Evolutionary conservation across 2,888 invertebrate genomes (phyloP).

Genomic region (Argyra leucocephala): DNA sequence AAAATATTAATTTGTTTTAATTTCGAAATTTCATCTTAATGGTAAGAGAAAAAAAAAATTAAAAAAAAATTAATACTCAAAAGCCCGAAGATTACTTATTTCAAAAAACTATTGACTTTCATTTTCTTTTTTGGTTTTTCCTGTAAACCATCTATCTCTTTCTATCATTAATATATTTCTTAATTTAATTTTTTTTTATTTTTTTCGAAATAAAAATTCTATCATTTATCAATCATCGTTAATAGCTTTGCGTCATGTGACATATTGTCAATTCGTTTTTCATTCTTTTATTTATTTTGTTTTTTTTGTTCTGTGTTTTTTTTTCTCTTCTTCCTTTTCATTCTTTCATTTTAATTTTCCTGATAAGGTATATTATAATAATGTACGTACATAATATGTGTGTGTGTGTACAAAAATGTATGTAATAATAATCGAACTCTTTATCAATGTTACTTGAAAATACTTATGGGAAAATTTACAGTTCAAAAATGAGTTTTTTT

Average conservation of each 20-base stretch:
- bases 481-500: not conserved
- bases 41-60: no score
- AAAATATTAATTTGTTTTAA: no score
- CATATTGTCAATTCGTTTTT: not conserved
- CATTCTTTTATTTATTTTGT: not conserved
- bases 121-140: no score
- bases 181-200: not conserved
- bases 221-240: not conserved
- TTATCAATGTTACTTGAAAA: not conserved
- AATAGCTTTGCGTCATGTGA: not conserved
- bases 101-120: no score
- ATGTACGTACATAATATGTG: not conserved
- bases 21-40: no score
- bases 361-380: no score
- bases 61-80: no score
- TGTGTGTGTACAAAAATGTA: not conserved
- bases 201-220: not conserved
- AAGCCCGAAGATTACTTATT: no score
- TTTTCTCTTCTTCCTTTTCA: no score
- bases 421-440: slow-evolving; percentile 1
- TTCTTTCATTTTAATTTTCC: no score
- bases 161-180: no score
- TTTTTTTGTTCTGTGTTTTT: not conserved
- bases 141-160: no score
- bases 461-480: slow-evolving; percentile 2